These are phyloP conservation scores for Noctua pronuba DNA, from an alignment of 2,888 invertebrate species.

Conservation along the genomic window DNA sequence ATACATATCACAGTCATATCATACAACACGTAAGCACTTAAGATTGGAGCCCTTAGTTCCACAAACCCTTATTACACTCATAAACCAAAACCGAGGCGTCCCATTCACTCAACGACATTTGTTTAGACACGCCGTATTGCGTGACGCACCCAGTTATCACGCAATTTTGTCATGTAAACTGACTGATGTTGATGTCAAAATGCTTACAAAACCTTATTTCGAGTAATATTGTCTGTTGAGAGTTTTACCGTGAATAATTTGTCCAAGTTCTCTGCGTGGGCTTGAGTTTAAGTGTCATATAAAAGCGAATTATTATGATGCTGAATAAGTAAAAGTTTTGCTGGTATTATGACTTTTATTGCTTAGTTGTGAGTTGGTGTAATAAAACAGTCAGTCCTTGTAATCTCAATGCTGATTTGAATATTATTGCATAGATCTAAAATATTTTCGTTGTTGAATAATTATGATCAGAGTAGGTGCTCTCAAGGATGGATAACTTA, in stretches of 20 bases:
- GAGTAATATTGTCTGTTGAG: constrained; percentile 18
- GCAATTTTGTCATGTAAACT: constrained; percentile 52
- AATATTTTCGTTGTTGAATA: background rate
- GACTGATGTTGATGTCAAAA: constrained; percentile 49
- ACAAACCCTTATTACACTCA: constrained; percentile 41
- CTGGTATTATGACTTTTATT: constrained; percentile 29
- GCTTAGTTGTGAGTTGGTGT: constrained; percentile 3
- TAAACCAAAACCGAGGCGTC: constrained; percentile 56
- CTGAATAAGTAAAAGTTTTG: constrained; percentile 36
- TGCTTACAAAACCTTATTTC: constrained; percentile 41
- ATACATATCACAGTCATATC: constrained; percentile 26
- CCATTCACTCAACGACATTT: constrained; percentile 49
- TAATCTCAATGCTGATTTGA: background rate
- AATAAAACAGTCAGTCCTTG: constrained; percentile 19
- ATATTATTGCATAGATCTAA: background rate
- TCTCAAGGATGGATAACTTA: background rate
- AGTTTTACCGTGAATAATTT: constrained; percentile 42
- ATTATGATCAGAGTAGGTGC: background rate
- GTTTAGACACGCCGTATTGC: constrained; percentile 50
- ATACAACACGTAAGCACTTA: constrained; percentile 41
- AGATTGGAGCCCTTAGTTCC: constrained; percentile 34
- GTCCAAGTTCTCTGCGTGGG: constrained; percentile 31
- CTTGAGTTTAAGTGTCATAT: constrained; percentile 44
- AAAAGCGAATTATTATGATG: constrained; percentile 40
- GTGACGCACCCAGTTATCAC: constrained; percentile 55